Base-by-base conservation (phyloP, 2,888 invertebrate species). In the Diaphora mendica region DNA sequence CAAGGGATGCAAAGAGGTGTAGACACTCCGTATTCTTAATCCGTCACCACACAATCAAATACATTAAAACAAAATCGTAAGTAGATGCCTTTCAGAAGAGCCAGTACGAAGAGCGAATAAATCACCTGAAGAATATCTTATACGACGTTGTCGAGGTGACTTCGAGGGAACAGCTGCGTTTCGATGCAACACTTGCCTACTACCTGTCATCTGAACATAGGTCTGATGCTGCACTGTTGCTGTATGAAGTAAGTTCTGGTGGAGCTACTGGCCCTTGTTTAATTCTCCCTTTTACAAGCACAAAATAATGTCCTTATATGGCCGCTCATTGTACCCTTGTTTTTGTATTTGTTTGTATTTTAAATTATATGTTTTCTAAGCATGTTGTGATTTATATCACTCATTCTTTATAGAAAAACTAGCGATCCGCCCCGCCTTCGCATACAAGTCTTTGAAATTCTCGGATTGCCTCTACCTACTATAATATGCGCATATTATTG, bases 211-310 rank as follows among this genome's bases (percentile, higher is more conserved):
- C 82, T 2, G 92, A 92, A 72, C 77, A 80, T 5, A 88, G 91
- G 55, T 87, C 91, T 0, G 89, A 91, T 48, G 86, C 89, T n/a
- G 88, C 91, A 0, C 81, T 92, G 64, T 82, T 95, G 39, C 85
- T 94, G 17, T 87, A 90, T 65, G 94, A 95, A 91, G 95, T 94
- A 81, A 78, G 82, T 72, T 33, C 0, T 30, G 15, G 23, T 7
- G 7, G 15, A 17, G 0, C 13, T 4, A 15, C 59, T 13, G 13
- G 13, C 13, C 8, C 0, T 59, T 3, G 11, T 26, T 13, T 11
- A 59, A 30, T 30, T 62, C 2, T 30, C 5, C 26, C 15, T 30
- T 13, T 59, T 26, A 13, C 11, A 55, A 15, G 17, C 17, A 17
- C 17, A 1, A n/a, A n/a, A n/a, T n/a, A 44, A 44, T 4, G 4